Base-by-base conservation (phyloP, 2,797 vertebrate genomes). In the Enteromius afrohamiltoni region DNA sequence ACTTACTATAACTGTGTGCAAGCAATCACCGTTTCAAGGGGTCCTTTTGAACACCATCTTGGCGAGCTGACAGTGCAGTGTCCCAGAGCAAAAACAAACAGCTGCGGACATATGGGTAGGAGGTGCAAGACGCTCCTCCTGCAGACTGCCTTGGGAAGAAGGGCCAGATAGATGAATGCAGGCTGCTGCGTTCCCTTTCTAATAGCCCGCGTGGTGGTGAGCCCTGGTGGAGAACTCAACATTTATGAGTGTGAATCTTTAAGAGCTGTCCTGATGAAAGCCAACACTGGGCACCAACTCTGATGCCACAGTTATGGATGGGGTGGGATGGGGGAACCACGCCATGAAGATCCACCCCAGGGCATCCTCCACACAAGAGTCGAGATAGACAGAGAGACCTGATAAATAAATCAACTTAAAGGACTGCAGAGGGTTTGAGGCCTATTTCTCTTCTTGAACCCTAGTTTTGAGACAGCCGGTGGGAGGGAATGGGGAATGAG, bases 401-500 rank as follows among this genome's bases (percentile, higher is more conserved):
- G 94, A 95, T 95, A 94, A 95, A 95, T 95, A 95, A 95, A 95
- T 95, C 94, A 95, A 94, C 93, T 94, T 93, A 94, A 93, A 92
- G 92, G 90, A 89, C 93, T 93, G 93, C 91, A 88, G 93, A 92
- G 93, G 93, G 93, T 93, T 94, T 92, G 90, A 93, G 92, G 90
- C 90, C 91, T 92, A 91, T 93, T 92, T 91, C 90, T 92, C 92
- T 93, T 93, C 90, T 92, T 94, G 90, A 93, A 91, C 83, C 71
- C 83, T 58, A 82, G 75, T 84, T 92, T 89, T 87, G 73, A 84
- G 78, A 81, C 53, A 82, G 86, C 51, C 73, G 74, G 40, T 65
- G 64, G 80, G 49, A 68, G 40, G 71, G 77, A 79, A 60, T 6
- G 64, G 73, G 55, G 70, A 74, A 74, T 34, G 71, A 21, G 71